Conservation (phyloP, 2,797 vertebrate genomes). For the Yasuhikotakia modesta region DNA sequence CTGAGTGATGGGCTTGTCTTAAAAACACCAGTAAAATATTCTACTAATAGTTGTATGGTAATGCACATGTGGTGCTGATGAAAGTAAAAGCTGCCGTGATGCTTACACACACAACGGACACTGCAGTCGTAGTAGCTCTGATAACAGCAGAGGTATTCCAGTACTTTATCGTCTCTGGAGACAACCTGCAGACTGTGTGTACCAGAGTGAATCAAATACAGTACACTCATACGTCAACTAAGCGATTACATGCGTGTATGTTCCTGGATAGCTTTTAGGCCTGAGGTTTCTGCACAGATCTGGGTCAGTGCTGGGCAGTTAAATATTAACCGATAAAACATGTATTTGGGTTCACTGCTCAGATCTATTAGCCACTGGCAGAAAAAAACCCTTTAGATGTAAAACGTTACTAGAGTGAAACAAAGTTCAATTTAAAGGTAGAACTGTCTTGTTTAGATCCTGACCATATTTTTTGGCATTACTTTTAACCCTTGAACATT, state of each 20-base stretch:
- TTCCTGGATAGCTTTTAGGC: conserved; percentile 62
- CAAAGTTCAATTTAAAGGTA: background rate
- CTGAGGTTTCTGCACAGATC: conserved; percentile 27
- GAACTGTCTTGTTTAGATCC: background rate
- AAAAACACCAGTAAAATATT: background rate
- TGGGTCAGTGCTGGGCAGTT: conserved; percentile 42
- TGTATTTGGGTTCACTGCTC: background rate
- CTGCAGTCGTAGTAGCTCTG: conserved; percentile 5
- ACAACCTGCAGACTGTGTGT: conserved; percentile 34
- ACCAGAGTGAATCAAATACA: conserved; percentile 46
- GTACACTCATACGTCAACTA: conserved; percentile 22
- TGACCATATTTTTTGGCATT: too few species aligned
- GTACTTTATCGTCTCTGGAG: conserved; percentile 42
- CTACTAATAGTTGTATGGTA: background rate
- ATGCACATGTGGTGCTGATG: background rate
- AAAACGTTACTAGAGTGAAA: background rate
- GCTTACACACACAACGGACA: conserved; percentile 5
- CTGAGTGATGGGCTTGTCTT: too few species aligned
- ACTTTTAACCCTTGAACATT: too few species aligned
- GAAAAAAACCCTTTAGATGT: background rate
- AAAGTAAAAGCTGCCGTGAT: conserved; percentile 6
- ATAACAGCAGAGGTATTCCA: conserved; percentile 24
- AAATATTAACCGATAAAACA: conserved; percentile 43
- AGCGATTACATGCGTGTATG: conserved; percentile 59
- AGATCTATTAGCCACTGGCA: background rate